Conservation (phyloP, 2,888 invertebrate species). For the Entomobrya proxima region DNA sequence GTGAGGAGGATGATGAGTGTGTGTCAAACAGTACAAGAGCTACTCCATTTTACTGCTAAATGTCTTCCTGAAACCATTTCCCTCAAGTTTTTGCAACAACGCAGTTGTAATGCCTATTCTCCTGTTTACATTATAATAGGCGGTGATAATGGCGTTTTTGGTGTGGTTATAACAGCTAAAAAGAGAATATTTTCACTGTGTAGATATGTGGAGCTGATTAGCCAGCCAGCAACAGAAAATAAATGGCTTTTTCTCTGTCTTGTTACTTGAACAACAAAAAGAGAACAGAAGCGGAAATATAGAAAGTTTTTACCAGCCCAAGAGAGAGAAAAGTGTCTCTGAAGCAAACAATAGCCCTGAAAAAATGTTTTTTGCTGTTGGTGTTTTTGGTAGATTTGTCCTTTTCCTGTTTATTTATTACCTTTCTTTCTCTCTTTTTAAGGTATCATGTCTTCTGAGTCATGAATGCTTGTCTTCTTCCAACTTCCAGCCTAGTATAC, state of each 20-base stretch:
- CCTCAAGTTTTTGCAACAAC: too few species aligned
- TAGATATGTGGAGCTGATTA: conserved; percentile 39
- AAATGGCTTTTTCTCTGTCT: conserved; percentile 50
- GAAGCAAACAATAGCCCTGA: not conserved
- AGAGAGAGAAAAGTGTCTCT: not conserved
- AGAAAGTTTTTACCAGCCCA: not conserved
- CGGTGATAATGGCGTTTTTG: too few species aligned
- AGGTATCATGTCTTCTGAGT: not conserved
- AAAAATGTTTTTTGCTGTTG: not conserved
- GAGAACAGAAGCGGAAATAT: not conserved
- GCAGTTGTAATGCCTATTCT: too few species aligned
- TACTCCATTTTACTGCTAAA: not conserved
- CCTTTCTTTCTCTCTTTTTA: conserved; percentile 2
- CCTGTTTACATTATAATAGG: too few species aligned
- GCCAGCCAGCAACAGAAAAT: conserved; percentile 30
- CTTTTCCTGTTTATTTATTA: conserved; percentile 43
- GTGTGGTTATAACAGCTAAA: too few species aligned
- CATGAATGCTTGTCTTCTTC: not conserved
- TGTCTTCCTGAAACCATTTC: too few species aligned
- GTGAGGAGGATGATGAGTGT: not conserved
- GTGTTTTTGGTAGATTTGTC: not conserved
- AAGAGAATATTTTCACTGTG: not conserved
- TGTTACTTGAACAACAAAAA: conserved; percentile 9
- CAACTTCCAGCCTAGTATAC: not conserved
- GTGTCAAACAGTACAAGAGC: not conserved